Conservation (phyloP, 2,113 vertebrate genomes). For the Platysteira castanea region DNA sequence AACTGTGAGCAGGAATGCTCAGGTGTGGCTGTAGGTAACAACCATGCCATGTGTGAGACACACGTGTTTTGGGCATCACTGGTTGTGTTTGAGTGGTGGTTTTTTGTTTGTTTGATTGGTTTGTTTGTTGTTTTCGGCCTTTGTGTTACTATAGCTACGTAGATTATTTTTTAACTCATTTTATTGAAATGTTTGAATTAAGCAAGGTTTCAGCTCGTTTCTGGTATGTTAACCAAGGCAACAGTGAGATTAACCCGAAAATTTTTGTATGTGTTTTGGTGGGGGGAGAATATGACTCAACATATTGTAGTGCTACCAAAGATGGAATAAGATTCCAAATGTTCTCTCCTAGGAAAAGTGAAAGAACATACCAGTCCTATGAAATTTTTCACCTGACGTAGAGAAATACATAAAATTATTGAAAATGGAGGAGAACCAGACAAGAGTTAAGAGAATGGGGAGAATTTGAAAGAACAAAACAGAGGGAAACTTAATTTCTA, state of each 20-base stretch:
- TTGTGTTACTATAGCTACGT: not conserved
- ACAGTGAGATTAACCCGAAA: not conserved
- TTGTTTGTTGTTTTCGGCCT: too few relatives aligned
- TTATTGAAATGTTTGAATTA: not conserved
- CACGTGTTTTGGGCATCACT: not conserved
- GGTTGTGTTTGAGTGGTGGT: not conserved
- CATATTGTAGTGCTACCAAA: not conserved
- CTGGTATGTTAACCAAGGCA: not conserved
- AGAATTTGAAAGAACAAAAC: not conserved
- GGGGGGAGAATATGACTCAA: not conserved
- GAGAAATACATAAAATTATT: not conserved
- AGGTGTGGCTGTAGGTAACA: not conserved
- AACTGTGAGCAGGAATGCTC: not conserved
- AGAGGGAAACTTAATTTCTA: not conserved
- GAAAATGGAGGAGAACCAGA: not conserved
- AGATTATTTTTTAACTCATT: not conserved
- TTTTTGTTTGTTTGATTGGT: not conserved
- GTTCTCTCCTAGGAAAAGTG: not conserved
- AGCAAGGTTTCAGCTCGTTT: not conserved
- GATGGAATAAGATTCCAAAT: not conserved
- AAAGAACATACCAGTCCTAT: not conserved
- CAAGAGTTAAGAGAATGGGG: not conserved
- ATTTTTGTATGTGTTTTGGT: rapidly evolving
- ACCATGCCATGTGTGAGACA: rapidly evolving
- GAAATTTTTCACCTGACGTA: not conserved